A percentile compares a stretch with the other conserved stretches of the same genome.
Evolutionary conservation across 1,140 invertebrate genomes (phyloP).

Genomic region (Calliphora vicina): DNA sequence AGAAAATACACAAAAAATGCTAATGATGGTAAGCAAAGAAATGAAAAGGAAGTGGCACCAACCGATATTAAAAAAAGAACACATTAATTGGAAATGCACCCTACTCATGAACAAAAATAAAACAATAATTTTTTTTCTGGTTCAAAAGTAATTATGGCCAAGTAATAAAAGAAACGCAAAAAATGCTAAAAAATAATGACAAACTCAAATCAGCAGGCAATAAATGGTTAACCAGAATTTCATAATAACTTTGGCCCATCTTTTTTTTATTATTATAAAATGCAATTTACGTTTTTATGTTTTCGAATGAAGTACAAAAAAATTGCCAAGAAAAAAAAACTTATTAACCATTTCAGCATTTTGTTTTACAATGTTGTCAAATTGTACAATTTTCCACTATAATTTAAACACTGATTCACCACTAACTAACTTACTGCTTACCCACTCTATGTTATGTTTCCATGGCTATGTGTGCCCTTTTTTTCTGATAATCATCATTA

Average conservation of each 20-base stretch:
- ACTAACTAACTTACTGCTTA: not conserved
- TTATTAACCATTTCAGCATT: conserved; percentile 19
- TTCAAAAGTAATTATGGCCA: not conserved
- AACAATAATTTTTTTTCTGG: not conserved
- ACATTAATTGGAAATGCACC: no score
- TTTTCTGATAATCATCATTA: not conserved
- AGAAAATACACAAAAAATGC: not conserved
- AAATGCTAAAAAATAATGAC: not conserved
- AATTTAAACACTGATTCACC: not conserved
- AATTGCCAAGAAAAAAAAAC: not conserved
- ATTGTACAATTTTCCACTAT: not conserved
- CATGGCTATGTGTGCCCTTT: not conserved
- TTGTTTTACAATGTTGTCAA: not conserved
- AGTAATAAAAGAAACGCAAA: not conserved
- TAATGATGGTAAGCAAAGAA: not conserved
- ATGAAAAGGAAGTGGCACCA: not conserved
- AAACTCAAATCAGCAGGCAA: not conserved
- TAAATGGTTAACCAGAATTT: conserved; percentile 12
- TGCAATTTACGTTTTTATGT: not conserved
- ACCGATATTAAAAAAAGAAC: no score
- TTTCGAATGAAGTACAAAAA: no score
- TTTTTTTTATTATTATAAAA: not conserved
- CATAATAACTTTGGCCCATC: conserved; percentile 15
- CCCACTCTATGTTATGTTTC: not conserved
- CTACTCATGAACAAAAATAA: not conserved